phyloP scores from a whole-genome alignment of 2,797 vertebrate species.

The Harpagifer antarcticus region DNA sequence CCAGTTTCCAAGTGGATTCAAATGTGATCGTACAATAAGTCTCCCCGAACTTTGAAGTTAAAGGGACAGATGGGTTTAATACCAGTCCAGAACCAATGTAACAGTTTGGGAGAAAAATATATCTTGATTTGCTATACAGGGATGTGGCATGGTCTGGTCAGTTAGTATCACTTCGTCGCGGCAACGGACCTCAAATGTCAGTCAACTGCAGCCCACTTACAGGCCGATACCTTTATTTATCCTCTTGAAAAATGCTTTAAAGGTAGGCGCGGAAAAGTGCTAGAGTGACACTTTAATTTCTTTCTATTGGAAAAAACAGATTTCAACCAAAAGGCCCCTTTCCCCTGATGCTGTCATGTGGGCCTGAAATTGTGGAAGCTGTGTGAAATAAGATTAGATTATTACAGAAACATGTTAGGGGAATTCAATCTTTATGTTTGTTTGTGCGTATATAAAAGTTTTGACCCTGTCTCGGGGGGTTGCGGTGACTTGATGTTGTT shows the following conservation, averaged over 20 bases:
- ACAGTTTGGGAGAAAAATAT: neutral
- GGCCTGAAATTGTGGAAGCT: slow-evolving; percentile 30
- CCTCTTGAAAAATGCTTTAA: neutral
- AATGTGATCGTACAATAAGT: neutral
- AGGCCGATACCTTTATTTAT: neutral
- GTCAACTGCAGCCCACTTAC: neutral
- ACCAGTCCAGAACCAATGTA: neutral
- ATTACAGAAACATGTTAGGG: slow-evolving; percentile 45
- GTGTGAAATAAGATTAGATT: slow-evolving; percentile 59
- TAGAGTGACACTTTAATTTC: neutral
- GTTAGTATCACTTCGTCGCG: neutral
- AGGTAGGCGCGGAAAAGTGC: neutral
- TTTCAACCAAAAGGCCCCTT: slow-evolving; percentile 6
- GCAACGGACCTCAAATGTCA: neutral
- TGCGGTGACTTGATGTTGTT: slow-evolving; percentile 80
- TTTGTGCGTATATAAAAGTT: slow-evolving; percentile 72
- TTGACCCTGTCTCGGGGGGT: slow-evolving; percentile 61
- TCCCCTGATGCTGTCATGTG: slow-evolving; percentile 27
- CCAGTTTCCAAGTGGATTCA: neutral
- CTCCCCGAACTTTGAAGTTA: neutral
- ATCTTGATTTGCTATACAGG: neutral
- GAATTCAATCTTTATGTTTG: slow-evolving; percentile 63
- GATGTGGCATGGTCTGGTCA: neutral
- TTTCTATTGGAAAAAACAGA: slow-evolving; percentile 15
- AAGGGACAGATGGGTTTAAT: neutral